These are phyloP conservation scores for Brachypteracias leptosomus DNA, from an alignment of 2,113 vertebrate genomes.

Conservation along the genomic window DNA sequence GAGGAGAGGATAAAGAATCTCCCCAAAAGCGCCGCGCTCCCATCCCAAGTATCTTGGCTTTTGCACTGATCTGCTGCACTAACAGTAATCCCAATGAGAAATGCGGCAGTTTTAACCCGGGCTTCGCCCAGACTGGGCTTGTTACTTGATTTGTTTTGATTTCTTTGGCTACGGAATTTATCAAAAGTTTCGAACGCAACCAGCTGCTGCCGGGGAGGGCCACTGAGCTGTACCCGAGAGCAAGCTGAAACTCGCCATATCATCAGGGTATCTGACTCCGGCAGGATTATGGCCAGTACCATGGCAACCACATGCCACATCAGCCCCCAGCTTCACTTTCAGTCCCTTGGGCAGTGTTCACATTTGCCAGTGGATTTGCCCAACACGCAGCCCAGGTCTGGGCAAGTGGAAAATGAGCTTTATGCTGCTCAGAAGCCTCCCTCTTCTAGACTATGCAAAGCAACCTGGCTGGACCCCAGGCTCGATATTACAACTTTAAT, in stretches of 20 bases:
- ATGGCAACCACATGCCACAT: slow-evolving; percentile 58
- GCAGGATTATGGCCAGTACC: slow-evolving; percentile 38
- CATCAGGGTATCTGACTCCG: slow-evolving; percentile 36
- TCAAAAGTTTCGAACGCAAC: slow-evolving; percentile 46
- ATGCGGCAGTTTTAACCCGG: neutral
- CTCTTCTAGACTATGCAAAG: neutral
- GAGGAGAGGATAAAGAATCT: neutral
- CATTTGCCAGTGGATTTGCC: slow-evolving; percentile 54
- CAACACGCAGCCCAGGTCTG: neutral
- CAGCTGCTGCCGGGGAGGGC: slow-evolving; percentile 18
- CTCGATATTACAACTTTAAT: neutral
- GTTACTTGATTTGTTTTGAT: slow-evolving; percentile 49
- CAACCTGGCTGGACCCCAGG: neutral
- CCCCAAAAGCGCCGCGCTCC: neutral
- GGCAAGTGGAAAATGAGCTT: slow-evolving; percentile 39
- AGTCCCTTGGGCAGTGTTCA: slow-evolving; percentile 54
- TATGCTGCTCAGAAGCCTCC: neutral
- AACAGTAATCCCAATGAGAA: neutral
- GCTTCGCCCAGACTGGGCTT: neutral
- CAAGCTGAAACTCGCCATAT: slow-evolving; percentile 30
- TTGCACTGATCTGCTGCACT: neutral
- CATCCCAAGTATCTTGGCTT: neutral
- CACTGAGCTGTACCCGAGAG: neutral
- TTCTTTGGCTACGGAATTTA: slow-evolving; percentile 38
- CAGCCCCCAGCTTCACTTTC: slow-evolving; percentile 50